Evolutionary conservation across 2,113 vertebrate species (phyloP), one percentile per base, ranked within the genome.

Genomic region (Trochalopteron elliotii): DNA sequence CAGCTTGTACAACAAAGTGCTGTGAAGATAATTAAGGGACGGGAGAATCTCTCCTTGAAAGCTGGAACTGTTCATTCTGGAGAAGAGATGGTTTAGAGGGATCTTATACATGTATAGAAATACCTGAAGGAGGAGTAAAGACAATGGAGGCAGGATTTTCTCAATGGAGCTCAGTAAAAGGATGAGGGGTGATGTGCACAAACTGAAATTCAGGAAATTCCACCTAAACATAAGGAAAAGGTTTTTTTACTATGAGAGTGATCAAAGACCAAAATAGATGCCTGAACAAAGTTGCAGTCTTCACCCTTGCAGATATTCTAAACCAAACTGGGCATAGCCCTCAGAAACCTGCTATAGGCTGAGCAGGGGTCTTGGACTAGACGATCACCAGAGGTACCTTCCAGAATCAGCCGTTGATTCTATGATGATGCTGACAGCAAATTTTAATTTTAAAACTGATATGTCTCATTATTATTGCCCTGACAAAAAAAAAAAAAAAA

Each of bases 111-210:
- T 2, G 3, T 33, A 3, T 23, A 19, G 20, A 72, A 68, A 72
- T 52, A 52, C 9, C 28, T 45, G 44, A 27, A 24, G 12, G 12
- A 24, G 7, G 30, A 47, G 3, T 30, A 72, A 77, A 69, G 27
- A 27, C 23, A 28, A 6, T 4, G 12, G 24, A 89, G 12, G 3
- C 45, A 65, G 69, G 10, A 16, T 75, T n/a, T 61, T 87, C 47
- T 63, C 61, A 9, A 15, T 20, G 35, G 11, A 53, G n/a, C 20
- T 61, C 21, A 19, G 30, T 55, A 60, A 64, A 31, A 74, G 12
- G 16, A 39, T 1, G 0, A 60, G 6, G 12, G 19, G 6, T 3
- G 1, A 42, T 31, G 11, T 2, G 8, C 13, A 35, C 8, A 55
- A 74, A 45, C 1, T n/a, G 11, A 83, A 72, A 68, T 45, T 69